Evolutionary conservation across 2,113 vertebrate species (phyloP).

Genomic region (Tragulus kanchil): DNA sequence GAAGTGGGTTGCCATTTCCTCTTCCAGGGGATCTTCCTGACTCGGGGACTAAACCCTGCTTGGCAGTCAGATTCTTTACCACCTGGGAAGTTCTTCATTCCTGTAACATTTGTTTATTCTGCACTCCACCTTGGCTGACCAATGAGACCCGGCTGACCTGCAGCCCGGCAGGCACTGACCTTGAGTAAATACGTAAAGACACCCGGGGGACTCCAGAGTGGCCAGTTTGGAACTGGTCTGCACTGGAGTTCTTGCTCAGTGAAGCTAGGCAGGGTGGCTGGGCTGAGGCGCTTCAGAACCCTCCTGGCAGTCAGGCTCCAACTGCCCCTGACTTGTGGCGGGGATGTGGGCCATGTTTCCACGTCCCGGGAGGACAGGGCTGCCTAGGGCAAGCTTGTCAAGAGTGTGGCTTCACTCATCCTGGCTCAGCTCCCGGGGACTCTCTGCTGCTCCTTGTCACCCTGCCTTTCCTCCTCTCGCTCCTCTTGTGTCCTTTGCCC

Average conservation of each 20-base stretch:
- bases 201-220: too few relatives aligned
- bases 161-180: background rate
- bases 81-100: background rate
- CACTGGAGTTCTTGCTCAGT: background rate
- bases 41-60: background rate
- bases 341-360: fast-evolving
- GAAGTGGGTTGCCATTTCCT: background rate
- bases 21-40: background rate
- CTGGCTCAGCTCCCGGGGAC: background rate
- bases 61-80: background rate
- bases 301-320: fast-evolving
- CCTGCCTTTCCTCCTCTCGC: background rate
- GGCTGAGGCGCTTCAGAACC: fast-evolving
- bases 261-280: too few relatives aligned
- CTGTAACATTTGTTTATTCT: background rate
- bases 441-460: too few relatives aligned
- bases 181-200: background rate
- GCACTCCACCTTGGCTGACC: background rate
- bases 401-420: background rate
- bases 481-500: background rate
- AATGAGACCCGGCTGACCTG: background rate
- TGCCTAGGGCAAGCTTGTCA: background rate
- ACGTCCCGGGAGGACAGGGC: fast-evolving
- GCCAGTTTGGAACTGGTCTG: background rate
- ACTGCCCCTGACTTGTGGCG: fast-evolving